phyloP scores from a whole-genome alignment of 1,140 invertebrate genomes.

The Dolichoris vasculosae region DNA sequence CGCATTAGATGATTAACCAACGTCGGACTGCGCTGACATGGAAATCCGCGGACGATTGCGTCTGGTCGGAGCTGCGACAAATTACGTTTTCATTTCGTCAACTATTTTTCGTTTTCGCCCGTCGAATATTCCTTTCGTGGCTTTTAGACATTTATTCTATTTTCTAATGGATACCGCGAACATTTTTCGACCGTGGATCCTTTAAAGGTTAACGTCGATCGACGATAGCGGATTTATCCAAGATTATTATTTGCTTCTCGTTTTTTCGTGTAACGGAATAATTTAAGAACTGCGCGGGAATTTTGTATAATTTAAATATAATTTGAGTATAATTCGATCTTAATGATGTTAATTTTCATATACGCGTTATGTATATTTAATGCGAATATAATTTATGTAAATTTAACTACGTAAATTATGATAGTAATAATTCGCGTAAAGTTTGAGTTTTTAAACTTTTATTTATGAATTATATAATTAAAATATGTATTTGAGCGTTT shows the following conservation, averaged over 20 bases:
- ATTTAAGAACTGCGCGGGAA: not conserved
- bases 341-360: too few relatives aligned
- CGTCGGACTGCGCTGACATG: not conserved
- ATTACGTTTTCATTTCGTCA: constrained; percentile 20
- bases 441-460: not conserved
- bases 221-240: not conserved
- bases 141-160: not conserved
- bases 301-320: too few relatives aligned
- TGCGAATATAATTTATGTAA: too few relatives aligned
- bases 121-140: not conserved
- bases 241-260: not conserved
- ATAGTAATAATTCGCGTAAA: not conserved
- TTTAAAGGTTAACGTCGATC: not conserved
- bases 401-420: not conserved
- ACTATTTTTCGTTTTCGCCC: not conserved
- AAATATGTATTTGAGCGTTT: too few relatives aligned
- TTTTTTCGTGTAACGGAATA: not conserved
- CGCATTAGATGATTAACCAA: constrained; percentile 43
- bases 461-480: too few relatives aligned
- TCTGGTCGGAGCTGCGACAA: not conserved
- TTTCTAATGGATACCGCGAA: not conserved
- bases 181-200: not conserved
- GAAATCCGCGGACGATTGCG: constrained; percentile 9
- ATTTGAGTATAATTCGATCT: too few relatives aligned
- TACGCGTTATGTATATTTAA: too few relatives aligned